Percentiles rank a stretch among this genome's conserved stretches.
Conservation (phyloP, 1,140 invertebrate genomes). For the Diorhabda sublineata region DNA sequence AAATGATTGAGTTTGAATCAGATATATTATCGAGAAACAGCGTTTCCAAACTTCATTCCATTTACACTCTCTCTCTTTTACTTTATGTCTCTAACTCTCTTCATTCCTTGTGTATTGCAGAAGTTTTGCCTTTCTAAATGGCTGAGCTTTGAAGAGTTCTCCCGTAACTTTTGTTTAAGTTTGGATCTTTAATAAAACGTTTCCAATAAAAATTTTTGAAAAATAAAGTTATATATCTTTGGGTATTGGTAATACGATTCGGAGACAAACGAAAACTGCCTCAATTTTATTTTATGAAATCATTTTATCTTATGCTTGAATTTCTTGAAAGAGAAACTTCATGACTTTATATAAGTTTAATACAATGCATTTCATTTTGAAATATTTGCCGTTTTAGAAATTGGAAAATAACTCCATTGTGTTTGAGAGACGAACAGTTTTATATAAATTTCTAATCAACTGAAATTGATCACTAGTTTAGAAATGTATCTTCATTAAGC, state of each 20-base stretch:
- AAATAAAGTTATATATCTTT: constrained; percentile 1
- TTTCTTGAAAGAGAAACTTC: no score
- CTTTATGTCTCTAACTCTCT: no score
- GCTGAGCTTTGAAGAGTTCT: constrained; percentile 13
- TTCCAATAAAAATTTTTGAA: neutral
- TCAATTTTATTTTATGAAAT: neutral
- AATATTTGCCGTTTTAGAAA: no score
- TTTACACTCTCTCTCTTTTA: constrained; percentile 8
- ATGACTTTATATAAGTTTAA: no score
- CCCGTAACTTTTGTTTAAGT: constrained; percentile 8
- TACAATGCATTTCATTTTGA: no score
- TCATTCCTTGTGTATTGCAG: constrained; percentile 6
- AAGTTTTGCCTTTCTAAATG: constrained; percentile 13
- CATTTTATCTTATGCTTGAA: no score
- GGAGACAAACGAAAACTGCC: neutral
- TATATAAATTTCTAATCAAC: no score
- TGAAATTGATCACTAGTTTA: no score
- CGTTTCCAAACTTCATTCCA: constrained; percentile 16
- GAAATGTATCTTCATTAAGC: no score
- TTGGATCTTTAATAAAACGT: neutral
- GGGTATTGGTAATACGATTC: neutral
- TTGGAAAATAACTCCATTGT: no score
- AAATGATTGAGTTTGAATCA: constrained; percentile 16
- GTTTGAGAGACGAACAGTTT: no score
- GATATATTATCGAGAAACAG: constrained; percentile 12